Percentiles rank a stretch among this genome's conserved stretches.
These are phyloP conservation scores for Pachypanchax playfairii DNA, from an alignment of 2,113 vertebrate genomes.

Conservation along the genomic window DNA sequence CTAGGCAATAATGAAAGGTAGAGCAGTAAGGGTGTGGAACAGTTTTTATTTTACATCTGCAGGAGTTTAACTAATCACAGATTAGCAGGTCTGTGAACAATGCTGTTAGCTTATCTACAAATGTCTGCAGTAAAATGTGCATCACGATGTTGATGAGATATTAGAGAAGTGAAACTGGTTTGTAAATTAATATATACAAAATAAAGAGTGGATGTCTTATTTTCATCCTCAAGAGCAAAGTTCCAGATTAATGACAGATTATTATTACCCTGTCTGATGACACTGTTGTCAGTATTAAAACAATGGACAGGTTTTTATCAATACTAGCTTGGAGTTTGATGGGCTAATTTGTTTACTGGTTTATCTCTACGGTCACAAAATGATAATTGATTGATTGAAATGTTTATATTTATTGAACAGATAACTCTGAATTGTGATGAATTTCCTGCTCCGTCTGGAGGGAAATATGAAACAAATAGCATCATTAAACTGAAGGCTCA, in stretches of 20 bases:
- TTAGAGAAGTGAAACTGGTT: slow-evolving; percentile 30
- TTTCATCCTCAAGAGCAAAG: neutral
- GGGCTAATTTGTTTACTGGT: neutral
- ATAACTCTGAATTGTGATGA: too few relatives aligned
- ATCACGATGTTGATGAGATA: slow-evolving; percentile 45
- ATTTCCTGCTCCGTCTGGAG: too few relatives aligned
- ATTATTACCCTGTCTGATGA: too few relatives aligned
- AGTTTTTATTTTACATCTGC: slow-evolving; percentile 29
- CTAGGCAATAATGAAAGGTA: slow-evolving; percentile 52
- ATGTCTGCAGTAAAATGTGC: slow-evolving; percentile 1
- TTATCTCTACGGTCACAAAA: too few relatives aligned
- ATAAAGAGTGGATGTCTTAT: slow-evolving; percentile 36
- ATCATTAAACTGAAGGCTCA: too few relatives aligned
- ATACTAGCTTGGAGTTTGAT: neutral
- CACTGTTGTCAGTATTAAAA: too few relatives aligned
- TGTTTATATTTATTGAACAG: too few relatives aligned
- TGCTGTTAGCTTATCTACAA: slow-evolving; percentile 32
- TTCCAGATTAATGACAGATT: too few relatives aligned
- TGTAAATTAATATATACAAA: slow-evolving; percentile 31
- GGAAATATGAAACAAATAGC: too few relatives aligned
- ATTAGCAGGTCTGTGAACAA: slow-evolving; percentile 23
- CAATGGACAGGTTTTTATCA: too few relatives aligned
- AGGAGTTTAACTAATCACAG: slow-evolving; percentile 46
- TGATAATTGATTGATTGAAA: too few relatives aligned
- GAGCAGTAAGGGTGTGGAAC: slow-evolving; percentile 4